These are phyloP conservation scores for Hylomyscus alleni DNA, from an alignment of 2,797 vertebrate genomes.

Conservation along the genomic window DNA sequence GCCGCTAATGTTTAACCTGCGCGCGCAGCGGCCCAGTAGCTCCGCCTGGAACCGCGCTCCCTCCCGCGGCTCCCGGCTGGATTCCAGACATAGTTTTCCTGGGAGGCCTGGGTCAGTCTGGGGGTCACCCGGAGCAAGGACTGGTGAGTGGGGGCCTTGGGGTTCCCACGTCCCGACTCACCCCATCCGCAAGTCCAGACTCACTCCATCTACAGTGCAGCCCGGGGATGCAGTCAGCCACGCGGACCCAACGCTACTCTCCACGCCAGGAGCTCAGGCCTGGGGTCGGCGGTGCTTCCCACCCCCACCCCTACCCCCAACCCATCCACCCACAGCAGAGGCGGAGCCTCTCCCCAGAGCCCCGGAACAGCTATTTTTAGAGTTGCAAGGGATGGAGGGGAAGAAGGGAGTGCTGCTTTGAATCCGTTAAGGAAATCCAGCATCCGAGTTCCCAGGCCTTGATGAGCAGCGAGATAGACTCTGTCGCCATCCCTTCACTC, in stretches of 20 bases:
- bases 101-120: neutral
- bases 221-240: neutral
- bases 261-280: neutral
- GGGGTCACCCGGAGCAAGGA: neutral
- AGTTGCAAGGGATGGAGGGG: neutral
- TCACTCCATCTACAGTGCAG: neutral
- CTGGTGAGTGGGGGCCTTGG: neutral
- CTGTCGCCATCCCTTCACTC: neutral
- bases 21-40: neutral
- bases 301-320: neutral
- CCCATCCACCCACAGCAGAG: neutral
- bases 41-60: neutral
- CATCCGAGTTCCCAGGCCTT: neutral
- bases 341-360: neutral
- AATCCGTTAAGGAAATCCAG: slow-evolving; percentile 42
- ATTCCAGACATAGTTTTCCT: slow-evolving; percentile 70
- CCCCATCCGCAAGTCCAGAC: neutral
- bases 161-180: neutral
- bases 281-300: fast-evolving
- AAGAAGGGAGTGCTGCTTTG: slow-evolving; percentile 41
- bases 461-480: neutral
- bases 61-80: neutral
- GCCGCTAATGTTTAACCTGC: neutral
- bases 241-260: neutral
- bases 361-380: slow-evolving; percentile 55